phyloP scores from a whole-genome alignment of 2,113 vertebrate genomes.

The Prunella fulvescens region DNA sequence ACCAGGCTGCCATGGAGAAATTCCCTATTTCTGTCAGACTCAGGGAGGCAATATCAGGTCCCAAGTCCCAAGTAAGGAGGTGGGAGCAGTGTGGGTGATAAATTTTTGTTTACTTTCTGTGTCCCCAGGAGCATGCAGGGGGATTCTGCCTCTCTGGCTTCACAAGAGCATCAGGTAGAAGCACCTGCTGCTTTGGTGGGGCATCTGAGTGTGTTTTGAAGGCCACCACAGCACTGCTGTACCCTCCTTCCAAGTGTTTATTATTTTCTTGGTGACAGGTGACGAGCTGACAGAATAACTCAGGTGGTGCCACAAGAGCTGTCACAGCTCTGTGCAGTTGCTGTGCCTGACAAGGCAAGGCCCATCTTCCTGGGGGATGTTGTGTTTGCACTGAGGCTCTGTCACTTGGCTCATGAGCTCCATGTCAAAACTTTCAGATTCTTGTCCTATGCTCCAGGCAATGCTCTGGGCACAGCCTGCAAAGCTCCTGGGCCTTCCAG shows the following conservation, averaged over 20 bases:
- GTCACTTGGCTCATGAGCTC: background rate
- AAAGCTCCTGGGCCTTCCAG: background rate
- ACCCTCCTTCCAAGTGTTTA: background rate
- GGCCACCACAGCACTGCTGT: background rate
- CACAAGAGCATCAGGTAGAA: background rate
- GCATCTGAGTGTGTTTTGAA: fast-evolving
- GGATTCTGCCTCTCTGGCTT: background rate
- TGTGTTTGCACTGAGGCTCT: background rate
- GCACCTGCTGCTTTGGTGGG: background rate
- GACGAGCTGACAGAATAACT: background rate
- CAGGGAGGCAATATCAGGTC: background rate
- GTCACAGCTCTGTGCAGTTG: background rate
- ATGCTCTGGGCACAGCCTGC: background rate
- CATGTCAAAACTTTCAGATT: background rate
- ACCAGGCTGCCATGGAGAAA: background rate
- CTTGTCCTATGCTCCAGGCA: background rate
- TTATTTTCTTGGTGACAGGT: background rate
- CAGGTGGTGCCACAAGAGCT: background rate
- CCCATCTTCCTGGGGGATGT: background rate
- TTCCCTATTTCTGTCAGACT: background rate
- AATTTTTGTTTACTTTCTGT: background rate
- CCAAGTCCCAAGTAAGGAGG: background rate
- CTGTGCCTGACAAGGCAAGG: background rate
- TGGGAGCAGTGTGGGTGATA: background rate
- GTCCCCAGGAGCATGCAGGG: background rate